Evolutionary conservation across 1,140 invertebrate species (phyloP).

Genomic region (Danaus plexippus): DNA sequence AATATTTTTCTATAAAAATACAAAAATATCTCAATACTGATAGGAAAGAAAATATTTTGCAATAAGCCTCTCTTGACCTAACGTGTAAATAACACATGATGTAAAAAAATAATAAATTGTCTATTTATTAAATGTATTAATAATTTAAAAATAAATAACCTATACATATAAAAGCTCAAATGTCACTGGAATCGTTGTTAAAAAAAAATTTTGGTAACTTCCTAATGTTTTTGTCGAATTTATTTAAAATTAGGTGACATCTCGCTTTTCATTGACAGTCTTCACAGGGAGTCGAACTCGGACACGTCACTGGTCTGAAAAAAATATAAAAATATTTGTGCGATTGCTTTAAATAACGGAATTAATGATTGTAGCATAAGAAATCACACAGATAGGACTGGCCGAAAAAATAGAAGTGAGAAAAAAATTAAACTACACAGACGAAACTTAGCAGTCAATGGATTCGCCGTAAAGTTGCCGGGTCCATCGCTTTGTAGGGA

Average conservation of each 20-base stretch:
- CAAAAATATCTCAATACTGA: conserved; percentile 46
- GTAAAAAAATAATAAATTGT: not conserved
- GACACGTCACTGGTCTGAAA: conserved; percentile 70
- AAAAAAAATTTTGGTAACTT: conserved; percentile 14
- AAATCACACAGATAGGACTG: not conserved
- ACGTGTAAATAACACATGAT: not conserved
- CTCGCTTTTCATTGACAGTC: conserved; percentile 12
- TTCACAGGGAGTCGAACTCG: conserved; percentile 68
- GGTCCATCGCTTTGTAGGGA: no score
- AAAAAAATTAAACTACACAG: no score
- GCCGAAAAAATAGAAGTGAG: not conserved
- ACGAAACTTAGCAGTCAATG: no score
- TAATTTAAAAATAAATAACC: conserved; percentile 10
- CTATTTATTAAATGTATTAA: not conserved
- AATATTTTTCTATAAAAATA: conserved; percentile 18
- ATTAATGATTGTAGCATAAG: not conserved
- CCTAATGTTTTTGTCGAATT: conserved; percentile 3
- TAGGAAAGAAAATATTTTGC: conserved; percentile 20
- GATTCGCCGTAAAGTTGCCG: no score
- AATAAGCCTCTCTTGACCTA: not conserved
- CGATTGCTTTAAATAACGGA: no score
- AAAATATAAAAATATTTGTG: conserved; percentile 15
- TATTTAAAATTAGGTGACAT: conserved; percentile 7
- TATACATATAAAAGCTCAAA: conserved; percentile 12
- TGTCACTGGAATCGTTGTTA: conserved; percentile 1